Conservation (phyloP, 2,888 invertebrate genomes). For the Isotomurus palustris region DNA sequence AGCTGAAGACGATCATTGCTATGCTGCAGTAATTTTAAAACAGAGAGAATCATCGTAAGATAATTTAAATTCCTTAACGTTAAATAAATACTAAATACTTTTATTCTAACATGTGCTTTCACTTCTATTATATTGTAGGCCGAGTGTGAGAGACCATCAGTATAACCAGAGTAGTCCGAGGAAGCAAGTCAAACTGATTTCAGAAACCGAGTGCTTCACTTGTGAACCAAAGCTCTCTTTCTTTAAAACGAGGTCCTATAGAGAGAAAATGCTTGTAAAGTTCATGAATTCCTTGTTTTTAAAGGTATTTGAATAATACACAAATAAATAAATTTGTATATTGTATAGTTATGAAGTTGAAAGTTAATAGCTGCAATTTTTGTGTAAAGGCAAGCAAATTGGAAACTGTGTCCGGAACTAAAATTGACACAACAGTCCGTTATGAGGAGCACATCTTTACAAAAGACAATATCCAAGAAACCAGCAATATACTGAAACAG, state of each 20-base stretch:
- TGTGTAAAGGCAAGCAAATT: too few relatives aligned
- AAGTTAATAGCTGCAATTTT: too few relatives aligned
- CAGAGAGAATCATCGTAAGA: constrained; percentile 36
- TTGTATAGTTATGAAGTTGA: too few relatives aligned
- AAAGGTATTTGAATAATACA: too few relatives aligned
- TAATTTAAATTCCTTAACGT: neutral
- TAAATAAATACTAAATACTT: neutral
- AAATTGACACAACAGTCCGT: constrained; percentile 12
- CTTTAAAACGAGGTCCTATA: constrained; percentile 19
- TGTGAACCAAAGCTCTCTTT: neutral
- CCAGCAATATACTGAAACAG: constrained; percentile 6
- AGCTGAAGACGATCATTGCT: constrained; percentile 34
- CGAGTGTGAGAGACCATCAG: constrained; percentile 34
- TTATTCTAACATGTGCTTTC: neutral
- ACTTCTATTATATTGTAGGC: constrained; percentile 12
- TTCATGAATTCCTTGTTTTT: constrained; percentile 22
- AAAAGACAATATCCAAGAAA: constrained; percentile 17
- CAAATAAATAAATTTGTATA: too few relatives aligned
- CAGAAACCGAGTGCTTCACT: neutral
- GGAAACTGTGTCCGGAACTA: constrained; percentile 26
- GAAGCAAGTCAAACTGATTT: neutral
- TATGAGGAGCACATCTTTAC: constrained; percentile 23
- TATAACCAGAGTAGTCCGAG: constrained; percentile 29
- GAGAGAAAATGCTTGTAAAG: constrained; percentile 23
- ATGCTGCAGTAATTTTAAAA: constrained; percentile 40